Conservation (phyloP, 2,888 invertebrate genomes). For the Acanthosoma haemorrhoidale region DNA sequence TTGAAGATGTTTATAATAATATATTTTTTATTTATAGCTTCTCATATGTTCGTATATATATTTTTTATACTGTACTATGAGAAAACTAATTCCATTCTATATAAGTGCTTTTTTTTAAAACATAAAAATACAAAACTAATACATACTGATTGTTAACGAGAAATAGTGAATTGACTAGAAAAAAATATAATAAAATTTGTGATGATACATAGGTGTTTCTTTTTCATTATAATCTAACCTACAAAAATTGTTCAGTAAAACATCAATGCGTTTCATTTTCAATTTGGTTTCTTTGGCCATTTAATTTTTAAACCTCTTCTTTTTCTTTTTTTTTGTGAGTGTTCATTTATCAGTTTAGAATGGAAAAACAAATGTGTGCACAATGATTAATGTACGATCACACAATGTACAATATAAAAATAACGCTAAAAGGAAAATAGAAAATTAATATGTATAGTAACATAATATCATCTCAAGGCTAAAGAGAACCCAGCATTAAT, state of each 20-base stretch:
- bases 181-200: constrained; percentile 21
- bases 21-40: constrained; percentile 8
- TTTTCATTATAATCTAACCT: constrained; percentile 7
- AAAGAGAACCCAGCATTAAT: no score
- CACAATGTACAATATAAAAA: no score
- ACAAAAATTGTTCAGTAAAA: constrained; percentile 6
- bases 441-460: no score
- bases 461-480: no score
- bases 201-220: constrained; percentile 13
- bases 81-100: constrained; percentile 9
- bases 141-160: constrained; percentile 6
- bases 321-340: no score
- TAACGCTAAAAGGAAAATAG: no score
- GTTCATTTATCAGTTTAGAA: no score
- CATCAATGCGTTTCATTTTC: constrained; percentile 27
- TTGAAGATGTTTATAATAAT: constrained; percentile 10
- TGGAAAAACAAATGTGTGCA: no score
- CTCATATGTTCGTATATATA: not conserved
- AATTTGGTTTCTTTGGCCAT: constrained; percentile 1
- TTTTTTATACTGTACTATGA: constrained; percentile 6
- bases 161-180: constrained; percentile 24
- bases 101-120: constrained; percentile 8
- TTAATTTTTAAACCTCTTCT: not conserved
- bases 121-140: constrained; percentile 25
- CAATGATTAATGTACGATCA: no score